A percentile compares a stretch with the other conserved stretches of the same genome.
phyloP scores from a whole-genome alignment of 2,113 vertebrate species.

The Eublepharis macularius region DNA sequence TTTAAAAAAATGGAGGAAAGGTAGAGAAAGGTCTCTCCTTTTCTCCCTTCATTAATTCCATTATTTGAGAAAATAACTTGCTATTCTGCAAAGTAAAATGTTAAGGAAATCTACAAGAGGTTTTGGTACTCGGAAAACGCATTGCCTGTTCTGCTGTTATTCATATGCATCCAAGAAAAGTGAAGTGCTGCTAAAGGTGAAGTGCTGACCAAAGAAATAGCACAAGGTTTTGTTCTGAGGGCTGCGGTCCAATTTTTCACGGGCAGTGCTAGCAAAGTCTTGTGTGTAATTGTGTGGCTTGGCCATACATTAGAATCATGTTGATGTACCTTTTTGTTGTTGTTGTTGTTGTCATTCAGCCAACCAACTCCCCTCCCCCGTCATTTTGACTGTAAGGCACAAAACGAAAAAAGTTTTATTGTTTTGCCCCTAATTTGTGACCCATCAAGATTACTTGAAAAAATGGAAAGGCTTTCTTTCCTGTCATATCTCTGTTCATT shows the following conservation, averaged over 20 bases:
- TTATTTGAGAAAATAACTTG: slow-evolving; percentile 12
- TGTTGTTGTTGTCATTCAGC: neutral
- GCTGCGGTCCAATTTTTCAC: neutral
- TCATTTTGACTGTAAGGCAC: neutral
- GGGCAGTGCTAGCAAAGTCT: neutral
- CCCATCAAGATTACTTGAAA: slow-evolving; percentile 52
- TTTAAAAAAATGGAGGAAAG: neutral
- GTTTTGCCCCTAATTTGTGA: neutral
- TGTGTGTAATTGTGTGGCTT: neutral
- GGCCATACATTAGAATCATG: neutral
- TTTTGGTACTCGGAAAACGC: fast-evolving
- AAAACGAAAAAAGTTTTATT: fast-evolving
- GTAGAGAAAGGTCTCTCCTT: too few species aligned
- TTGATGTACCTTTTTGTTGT: too few species aligned
- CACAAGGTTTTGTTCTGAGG: neutral
- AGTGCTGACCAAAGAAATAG: slow-evolving; percentile 73
- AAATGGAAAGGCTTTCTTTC: neutral
- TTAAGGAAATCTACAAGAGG: neutral
- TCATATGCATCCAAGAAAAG: slow-evolving; percentile 34
- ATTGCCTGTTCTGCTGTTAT: neutral
- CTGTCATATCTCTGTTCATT: neutral
- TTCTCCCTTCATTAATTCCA: neutral
- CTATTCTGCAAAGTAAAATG: neutral
- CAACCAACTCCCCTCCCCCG: too few species aligned
- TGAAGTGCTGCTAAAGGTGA: slow-evolving; percentile 53